phyloP scores from a whole-genome alignment of 92 coral and sea anemone species.

The Zoanthus sociatus region DNA sequence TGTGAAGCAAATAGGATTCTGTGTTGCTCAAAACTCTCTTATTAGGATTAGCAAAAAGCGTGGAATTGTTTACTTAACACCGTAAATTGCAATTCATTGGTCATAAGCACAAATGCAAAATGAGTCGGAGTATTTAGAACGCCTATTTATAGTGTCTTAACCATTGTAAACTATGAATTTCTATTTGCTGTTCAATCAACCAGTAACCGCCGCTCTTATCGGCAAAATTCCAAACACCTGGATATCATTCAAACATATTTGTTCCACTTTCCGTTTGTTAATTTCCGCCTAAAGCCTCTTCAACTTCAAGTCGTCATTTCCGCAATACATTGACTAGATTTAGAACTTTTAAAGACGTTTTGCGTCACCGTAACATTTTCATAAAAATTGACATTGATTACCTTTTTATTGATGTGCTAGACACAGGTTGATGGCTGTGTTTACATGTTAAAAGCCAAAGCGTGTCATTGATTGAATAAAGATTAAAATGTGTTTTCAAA shows the following conservation, averaged over 20 bases:
- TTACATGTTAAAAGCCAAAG: slow-evolving; percentile 1
- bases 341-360: background rate
- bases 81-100: slow-evolving; percentile 30
- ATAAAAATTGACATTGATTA: background rate
- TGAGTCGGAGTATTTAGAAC: slow-evolving; percentile 14
- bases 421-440: slow-evolving; percentile 20
- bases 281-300: slow-evolving; percentile 16
- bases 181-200: slow-evolving; percentile 20
- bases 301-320: slow-evolving; percentile 37
- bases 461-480: slow-evolving; percentile 4
- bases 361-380: background rate
- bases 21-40: slow-evolving; percentile 18
- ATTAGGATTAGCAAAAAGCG: slow-evolving; percentile 36
- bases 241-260: slow-evolving; percentile 26
- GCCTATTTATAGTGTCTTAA: slow-evolving; percentile 38
- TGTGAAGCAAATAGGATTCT: background rate
- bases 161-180: background rate
- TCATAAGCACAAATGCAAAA: slow-evolving; percentile 28
- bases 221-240: background rate
- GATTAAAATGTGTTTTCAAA: background rate
- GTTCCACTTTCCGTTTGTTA: slow-evolving; percentile 8
- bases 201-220: slow-evolving; percentile 24
- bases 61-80: slow-evolving; percentile 51
- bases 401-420: background rate
- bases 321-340: background rate